These are phyloP conservation scores for Xenopus laevis DNA, from an alignment of 2,113 vertebrate species.

Conservation along the genomic window DNA sequence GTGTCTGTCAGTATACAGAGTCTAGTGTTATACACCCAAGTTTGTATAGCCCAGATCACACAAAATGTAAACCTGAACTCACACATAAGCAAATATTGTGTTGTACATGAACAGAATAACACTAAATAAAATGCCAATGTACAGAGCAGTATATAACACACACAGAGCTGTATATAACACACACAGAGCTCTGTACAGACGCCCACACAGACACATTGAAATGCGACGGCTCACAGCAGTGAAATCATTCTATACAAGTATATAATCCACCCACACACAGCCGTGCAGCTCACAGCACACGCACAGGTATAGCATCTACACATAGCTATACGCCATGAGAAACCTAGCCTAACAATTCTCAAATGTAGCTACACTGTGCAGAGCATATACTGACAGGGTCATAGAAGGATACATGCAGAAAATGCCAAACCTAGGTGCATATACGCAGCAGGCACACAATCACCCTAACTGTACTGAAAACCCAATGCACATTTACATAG, in stretches of 20 bases:
- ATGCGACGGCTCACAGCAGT: slow-evolving; percentile 44
- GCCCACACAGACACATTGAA: slow-evolving; percentile 46
- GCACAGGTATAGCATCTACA: slow-evolving; percentile 27
- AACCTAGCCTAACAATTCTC: too few relatives aligned
- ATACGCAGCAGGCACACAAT: too few relatives aligned
- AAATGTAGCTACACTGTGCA: too few relatives aligned
- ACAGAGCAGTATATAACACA: background rate
- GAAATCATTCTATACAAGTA: slow-evolving; percentile 44
- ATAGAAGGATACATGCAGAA: too few relatives aligned
- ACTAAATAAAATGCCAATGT: background rate
- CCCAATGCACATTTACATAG: too few relatives aligned
- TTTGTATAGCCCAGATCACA: too few relatives aligned
- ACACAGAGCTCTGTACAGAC: slow-evolving; percentile 40
- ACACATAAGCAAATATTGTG: too few relatives aligned
- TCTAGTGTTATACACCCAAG: too few relatives aligned
- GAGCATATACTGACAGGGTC: too few relatives aligned
- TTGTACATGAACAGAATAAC: background rate
- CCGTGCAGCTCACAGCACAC: slow-evolving; percentile 33
- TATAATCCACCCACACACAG: slow-evolving; percentile 45
- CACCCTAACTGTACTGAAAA: too few relatives aligned
- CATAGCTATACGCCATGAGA: background rate
- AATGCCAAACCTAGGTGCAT: too few relatives aligned
- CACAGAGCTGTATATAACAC: slow-evolving; percentile 31
- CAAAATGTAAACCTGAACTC: too few relatives aligned
- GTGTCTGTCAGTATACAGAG: background rate